These are phyloP conservation scores for Vulpes lagopus DNA, from an alignment of 2,113 vertebrate species.

Conservation along the genomic window DNA sequence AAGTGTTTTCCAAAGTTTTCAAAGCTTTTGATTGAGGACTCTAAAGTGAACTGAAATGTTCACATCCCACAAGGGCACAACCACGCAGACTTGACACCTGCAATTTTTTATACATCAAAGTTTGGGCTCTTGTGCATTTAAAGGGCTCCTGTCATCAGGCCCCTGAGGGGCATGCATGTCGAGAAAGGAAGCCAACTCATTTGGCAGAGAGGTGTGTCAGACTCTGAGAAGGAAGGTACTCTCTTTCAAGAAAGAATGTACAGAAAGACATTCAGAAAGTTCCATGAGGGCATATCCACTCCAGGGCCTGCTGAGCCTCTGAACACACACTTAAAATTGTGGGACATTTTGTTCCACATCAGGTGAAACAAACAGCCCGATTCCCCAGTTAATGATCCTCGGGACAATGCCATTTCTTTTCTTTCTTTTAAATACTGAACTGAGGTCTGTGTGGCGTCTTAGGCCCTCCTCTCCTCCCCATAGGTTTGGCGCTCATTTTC, in stretches of 20 bases:
- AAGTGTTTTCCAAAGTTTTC: constrained; percentile 57
- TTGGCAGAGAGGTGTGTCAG: not conserved
- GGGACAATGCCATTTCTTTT: not conserved
- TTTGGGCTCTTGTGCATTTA: not conserved
- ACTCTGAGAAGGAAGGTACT: not conserved
- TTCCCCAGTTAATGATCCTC: not conserved
- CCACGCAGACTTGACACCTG: not conserved
- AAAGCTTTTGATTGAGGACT: constrained; percentile 50
- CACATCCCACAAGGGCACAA: not conserved
- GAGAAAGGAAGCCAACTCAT: not conserved
- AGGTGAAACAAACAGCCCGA: not conserved
- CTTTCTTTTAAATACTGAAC: not conserved
- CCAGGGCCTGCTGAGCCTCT: not conserved
- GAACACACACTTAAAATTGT: not conserved
- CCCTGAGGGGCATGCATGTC: not conserved
- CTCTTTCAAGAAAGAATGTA: constrained; percentile 25
- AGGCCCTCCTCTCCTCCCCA: not conserved
- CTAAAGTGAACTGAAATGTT: not conserved
- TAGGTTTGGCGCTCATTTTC: constrained; percentile 59
- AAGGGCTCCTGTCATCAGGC: not conserved
- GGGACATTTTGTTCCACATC: not conserved
- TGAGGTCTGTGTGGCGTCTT: constrained; percentile 7
- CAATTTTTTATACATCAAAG: constrained; percentile 4
- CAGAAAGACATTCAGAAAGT: not conserved
- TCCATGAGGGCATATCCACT: not conserved